Evolutionary conservation across 1,140 invertebrate genomes (phyloP).

Genomic region (Globodera ellingtonae): DNA sequence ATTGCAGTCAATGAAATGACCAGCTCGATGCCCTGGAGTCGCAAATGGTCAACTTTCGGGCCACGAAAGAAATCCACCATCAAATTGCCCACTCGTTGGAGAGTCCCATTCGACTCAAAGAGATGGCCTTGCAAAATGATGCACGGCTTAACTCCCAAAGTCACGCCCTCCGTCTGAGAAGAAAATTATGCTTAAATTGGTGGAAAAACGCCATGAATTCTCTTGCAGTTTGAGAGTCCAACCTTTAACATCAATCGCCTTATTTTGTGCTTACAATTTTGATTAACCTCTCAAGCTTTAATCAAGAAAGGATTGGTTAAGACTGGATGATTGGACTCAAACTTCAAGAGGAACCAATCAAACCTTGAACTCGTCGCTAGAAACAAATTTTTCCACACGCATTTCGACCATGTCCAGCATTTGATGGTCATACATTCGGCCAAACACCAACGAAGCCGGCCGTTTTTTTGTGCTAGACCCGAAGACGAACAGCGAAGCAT

Average conservation of each 20-base stretch:
- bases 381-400: constrained; percentile 80
- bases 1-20: constrained; percentile 83
- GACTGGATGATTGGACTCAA: neutral
- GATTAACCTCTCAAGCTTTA: too few species aligned
- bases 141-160: constrained; percentile 84
- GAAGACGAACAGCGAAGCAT: constrained; percentile 85
- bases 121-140: constrained; percentile 88
- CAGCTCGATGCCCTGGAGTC: constrained; percentile 89
- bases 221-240: too few species aligned
- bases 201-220: neutral
- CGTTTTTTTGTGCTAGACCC: constrained; percentile 90
- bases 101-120: constrained; percentile 80
- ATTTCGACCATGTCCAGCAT: constrained; percentile 95
- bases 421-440: constrained; percentile 83
- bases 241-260: neutral
- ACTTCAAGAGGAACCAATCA: constrained; percentile 10
- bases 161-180: constrained; percentile 74
- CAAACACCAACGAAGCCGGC: constrained; percentile 86
- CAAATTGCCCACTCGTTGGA: constrained; percentile 82
- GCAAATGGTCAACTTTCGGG: constrained; percentile 77
- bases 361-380: constrained; percentile 78
- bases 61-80: constrained; percentile 89
- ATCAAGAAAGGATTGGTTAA: too few species aligned
- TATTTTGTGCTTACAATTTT: constrained; percentile 13
- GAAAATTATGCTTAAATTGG: neutral